Evolutionary conservation across 2,888 invertebrate species (phyloP).

Genomic region (Tineola bisselliella): DNA sequence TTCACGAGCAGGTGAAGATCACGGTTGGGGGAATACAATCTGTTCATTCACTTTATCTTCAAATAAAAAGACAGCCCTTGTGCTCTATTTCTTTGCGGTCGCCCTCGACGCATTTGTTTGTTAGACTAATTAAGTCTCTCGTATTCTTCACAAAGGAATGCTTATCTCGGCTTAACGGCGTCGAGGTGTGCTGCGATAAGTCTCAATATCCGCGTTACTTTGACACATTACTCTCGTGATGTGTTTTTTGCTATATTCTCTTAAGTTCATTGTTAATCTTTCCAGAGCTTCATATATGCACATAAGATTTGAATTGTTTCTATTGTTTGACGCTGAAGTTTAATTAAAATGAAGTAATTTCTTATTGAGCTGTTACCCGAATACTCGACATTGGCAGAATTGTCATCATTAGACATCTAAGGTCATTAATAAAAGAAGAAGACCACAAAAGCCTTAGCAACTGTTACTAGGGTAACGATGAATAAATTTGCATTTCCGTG

Average conservation of each 20-base stretch:
- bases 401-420: too few relatives aligned
- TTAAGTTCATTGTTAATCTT: too few relatives aligned
- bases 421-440: background rate
- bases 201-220: background rate
- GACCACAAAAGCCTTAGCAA: background rate
- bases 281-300: too few relatives aligned
- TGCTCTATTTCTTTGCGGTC: background rate
- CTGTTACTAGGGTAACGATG: background rate
- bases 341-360: too few relatives aligned
- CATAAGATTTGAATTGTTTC: too few relatives aligned
- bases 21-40: background rate
- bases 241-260: background rate
- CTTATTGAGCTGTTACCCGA: too few relatives aligned
- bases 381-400: too few relatives aligned
- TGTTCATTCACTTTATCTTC: background rate
- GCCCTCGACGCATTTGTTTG: background rate
- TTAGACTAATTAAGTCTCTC: background rate
- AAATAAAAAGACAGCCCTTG: background rate
- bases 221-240: background rate
- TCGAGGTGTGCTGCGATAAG: background rate
- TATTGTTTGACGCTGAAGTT: too few relatives aligned
- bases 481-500: background rate
- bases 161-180: background rate
- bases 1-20: background rate
- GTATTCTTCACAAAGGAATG: background rate